A percentile compares a stretch with the other conserved stretches of the same genome.
Evolutionary conservation across 2,888 invertebrate species (phyloP).

Genomic region (Lithodes maja): DNA sequence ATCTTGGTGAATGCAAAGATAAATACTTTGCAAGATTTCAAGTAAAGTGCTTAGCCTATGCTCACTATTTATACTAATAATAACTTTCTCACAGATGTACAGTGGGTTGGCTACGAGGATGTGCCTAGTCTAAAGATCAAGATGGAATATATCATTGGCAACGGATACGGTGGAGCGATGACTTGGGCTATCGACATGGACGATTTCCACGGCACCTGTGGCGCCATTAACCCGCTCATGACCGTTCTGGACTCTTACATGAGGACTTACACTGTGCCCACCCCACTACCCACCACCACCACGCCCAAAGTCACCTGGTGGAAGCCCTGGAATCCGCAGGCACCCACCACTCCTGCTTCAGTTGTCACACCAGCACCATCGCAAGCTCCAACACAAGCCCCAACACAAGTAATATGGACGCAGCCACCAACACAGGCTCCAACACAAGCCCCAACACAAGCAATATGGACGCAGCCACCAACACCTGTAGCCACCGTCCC

Average conservation of each 20-base stretch:
- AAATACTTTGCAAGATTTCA: neutral
- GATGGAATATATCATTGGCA: conserved; percentile 90
- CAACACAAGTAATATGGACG: neutral
- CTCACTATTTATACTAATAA: neutral
- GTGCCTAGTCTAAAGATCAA: conserved; percentile 87
- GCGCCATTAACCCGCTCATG: conserved; percentile 84
- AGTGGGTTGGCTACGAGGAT: conserved; percentile 94
- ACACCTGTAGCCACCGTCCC: conserved; percentile 11
- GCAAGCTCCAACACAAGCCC: neutral
- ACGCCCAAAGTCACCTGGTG: conserved; percentile 58
- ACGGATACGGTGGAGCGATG: conserved; percentile 92
- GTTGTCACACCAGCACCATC: neutral
- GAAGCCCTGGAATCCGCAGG: conserved; percentile 45
- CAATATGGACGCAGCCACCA: conserved; percentile 78
- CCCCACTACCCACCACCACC: conserved; percentile 77
- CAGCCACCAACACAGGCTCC: neutral
- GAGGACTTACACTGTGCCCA: conserved; percentile 81
- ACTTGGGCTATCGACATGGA: conserved; percentile 96
- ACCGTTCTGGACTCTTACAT: conserved; percentile 84
- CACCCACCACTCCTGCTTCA: conserved; percentile 37
- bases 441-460: conserved; percentile 37
- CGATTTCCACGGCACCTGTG: conserved; percentile 89
- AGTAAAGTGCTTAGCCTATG: neutral
- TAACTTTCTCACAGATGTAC: conserved; percentile 77
- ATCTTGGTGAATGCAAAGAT: neutral